Percentiles rank a stretch among this genome's conserved stretches.
phyloP scores from a whole-genome alignment of 2,797 vertebrate genomes.

The Knipowitschia caucasica region DNA sequence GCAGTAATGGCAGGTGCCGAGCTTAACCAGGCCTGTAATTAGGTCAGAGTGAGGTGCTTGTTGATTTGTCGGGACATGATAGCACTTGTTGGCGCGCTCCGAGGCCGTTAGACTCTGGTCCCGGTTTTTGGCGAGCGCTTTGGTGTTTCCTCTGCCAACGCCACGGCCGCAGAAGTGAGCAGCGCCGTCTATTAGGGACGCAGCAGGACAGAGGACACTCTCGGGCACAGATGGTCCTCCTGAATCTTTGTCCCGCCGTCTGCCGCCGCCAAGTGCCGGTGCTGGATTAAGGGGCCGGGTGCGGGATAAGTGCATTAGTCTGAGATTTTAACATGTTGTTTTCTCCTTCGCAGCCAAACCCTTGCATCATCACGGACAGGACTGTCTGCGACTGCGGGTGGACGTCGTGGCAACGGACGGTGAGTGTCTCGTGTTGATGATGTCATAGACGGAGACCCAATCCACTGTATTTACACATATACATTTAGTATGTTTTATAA shows the following conservation, averaged over 20 bases:
- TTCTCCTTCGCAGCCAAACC: conserved; percentile 81
- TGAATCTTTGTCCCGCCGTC: conserved; percentile 43
- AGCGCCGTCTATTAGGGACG: conserved; percentile 63
- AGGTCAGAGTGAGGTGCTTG: not conserved
- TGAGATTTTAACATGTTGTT: conserved; percentile 54
- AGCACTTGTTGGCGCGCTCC: conserved; percentile 13
- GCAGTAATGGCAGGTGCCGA: not conserved
- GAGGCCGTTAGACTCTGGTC: conserved; percentile 19
- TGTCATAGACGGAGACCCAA: not conserved
- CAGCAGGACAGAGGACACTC: conserved; percentile 54
- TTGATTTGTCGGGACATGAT: conserved; percentile 11
- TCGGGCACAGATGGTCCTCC: conserved; percentile 65
- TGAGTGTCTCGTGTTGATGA: conserved; percentile 63
- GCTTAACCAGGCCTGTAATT: not conserved
- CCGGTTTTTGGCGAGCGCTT: conserved; percentile 25
- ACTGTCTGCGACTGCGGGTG: conserved; percentile 85
- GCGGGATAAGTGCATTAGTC: conserved; percentile 62
- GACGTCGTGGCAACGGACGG: conserved; percentile 80
- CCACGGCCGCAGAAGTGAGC: conserved; percentile 33
- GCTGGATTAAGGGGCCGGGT: conserved; percentile 57
- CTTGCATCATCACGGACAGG: conserved; percentile 83
- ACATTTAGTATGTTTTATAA: too few relatives aligned
- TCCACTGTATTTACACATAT: too few relatives aligned
- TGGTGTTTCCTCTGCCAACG: conserved; percentile 26
- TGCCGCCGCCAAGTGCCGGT: conserved; percentile 42